Conservation (phyloP, 2,888 invertebrate genomes). For the Didymodactylos carnosus region DNA sequence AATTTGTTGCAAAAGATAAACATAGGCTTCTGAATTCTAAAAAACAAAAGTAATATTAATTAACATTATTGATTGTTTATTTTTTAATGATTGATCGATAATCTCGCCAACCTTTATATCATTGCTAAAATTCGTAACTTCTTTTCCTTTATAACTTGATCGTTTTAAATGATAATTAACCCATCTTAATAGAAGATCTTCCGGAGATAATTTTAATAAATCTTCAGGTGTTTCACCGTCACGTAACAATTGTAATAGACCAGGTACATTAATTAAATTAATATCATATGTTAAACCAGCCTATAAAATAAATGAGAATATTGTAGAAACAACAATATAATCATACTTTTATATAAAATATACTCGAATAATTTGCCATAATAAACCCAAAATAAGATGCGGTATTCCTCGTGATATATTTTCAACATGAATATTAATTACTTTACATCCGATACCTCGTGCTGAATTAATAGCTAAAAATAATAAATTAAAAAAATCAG, state of each 20-base stretch:
- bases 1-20: slow-evolving; percentile 76
- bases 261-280: slow-evolving; percentile 85
- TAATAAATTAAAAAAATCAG: not conserved
- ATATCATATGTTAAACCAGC: slow-evolving; percentile 97
- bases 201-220: slow-evolving; percentile 77
- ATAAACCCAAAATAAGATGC: slow-evolving; percentile 77
- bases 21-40: slow-evolving; percentile 70
- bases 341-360: slow-evolving; percentile 16
- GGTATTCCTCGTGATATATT: slow-evolving; percentile 77
- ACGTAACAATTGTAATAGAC: slow-evolving; percentile 65
- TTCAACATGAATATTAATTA: slow-evolving; percentile 73
- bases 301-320: too few species aligned
- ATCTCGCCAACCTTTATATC: slow-evolving; percentile 48
- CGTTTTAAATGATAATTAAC: slow-evolving; percentile 87
- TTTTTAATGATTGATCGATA: not conserved
- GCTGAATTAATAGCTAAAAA: slow-evolving; percentile 36
- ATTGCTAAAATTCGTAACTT: slow-evolving; percentile 74
- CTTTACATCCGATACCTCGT: slow-evolving; percentile 87
- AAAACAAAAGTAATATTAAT: not conserved
- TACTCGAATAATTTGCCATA: slow-evolving; percentile 93
- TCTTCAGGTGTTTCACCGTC: slow-evolving; percentile 70
- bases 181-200: slow-evolving; percentile 73
- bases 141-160: slow-evolving; percentile 48
- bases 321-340: slow-evolving; percentile 5
- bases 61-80: too few species aligned